A percentile compares a stretch with the other conserved stretches of the same genome.
phyloP scores from a whole-genome alignment of 2,797 vertebrate species.

The Sciurus carolinensis region DNA sequence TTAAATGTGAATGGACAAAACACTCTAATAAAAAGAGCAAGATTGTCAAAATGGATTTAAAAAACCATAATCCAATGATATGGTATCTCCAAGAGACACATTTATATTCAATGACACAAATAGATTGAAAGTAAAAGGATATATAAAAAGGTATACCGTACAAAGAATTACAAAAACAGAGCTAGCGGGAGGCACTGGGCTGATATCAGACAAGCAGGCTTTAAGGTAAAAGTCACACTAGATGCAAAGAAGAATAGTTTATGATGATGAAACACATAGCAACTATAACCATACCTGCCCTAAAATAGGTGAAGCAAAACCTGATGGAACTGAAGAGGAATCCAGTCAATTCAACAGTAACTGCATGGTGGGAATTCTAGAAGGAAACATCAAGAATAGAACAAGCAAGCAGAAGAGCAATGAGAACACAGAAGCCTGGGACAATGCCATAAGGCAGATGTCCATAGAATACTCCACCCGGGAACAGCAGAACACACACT shows the following conservation, averaged over 20 bases:
- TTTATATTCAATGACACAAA: slow-evolving; percentile 17
- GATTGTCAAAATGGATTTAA: slow-evolving; percentile 9
- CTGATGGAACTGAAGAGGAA: slow-evolving; percentile 6
- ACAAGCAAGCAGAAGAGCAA: background rate
- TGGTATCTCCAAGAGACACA: background rate
- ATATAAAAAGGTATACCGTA: too few species aligned
- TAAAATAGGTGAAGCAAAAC: slow-evolving; percentile 11
- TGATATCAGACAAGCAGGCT: background rate
- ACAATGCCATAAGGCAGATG: background rate
- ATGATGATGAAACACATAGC: background rate
- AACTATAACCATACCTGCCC: background rate
- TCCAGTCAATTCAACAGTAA: background rate
- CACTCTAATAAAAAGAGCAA: background rate
- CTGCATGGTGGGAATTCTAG: background rate
- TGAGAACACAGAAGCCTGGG: background rate
- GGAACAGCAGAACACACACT: background rate
- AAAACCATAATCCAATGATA: background rate
- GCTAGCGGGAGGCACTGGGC: background rate
- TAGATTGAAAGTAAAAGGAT: slow-evolving; percentile 19
- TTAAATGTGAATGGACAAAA: slow-evolving; percentile 43
- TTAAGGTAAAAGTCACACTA: background rate
- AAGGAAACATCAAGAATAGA: background rate
- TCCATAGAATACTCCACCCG: background rate
- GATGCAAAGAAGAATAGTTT: slow-evolving; percentile 44
- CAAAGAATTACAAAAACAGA: slow-evolving; percentile 27